Evolutionary conservation across 92 coral and sea anemone species (phyloP), one percentile per base, ranked within the genome.

Genomic region (Bergia sp.): DNA sequence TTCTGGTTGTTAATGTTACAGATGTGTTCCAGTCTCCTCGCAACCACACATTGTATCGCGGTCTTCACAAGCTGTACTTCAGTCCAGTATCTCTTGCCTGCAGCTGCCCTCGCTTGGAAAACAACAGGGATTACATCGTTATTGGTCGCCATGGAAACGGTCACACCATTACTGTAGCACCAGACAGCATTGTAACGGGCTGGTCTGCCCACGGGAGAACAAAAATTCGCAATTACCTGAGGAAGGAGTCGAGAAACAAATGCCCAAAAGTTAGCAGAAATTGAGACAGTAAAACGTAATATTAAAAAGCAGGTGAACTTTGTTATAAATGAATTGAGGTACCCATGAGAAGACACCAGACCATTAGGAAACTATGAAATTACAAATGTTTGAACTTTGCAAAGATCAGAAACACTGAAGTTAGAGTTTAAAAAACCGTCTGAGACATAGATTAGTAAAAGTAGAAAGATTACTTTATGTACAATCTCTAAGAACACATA

Each of bases 61-160:
- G 87, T 84, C 87, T 84, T 67, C 77, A 67, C 42, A 71, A 49
- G 42, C 44, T 69, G 58, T 21, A 29, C 87, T 84, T 84, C 77
- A 84, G 79, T 29, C 87, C 79, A 45, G 66, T 69, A 4, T 69
- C 87, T 44, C 49, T 84, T 3, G 55, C 55, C 23, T 84, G 87
- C 61, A 71, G 12, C 65, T 84, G 87, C 64, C 87, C 87, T 42
- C 87, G 87, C 61, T 15, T 84, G 20, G 87, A 84, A 71, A 50
- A 71, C 43, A 45, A 84, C 7, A 13, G n/a, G 37, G 87, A 84
- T 71, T 84, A 84, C 87, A 50, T 84, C 64, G 36, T 84, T 4
- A 45, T 69, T 10, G 64, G 87, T 69, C 87, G 78, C 77, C 87
- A 84, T 67, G 87, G 65, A 71, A 84, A 69, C 42, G 18, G 64